These are phyloP conservation scores for Drosophila paramelanica DNA, from an alignment of 2,888 invertebrate genomes.

Conservation along the genomic window DNA sequence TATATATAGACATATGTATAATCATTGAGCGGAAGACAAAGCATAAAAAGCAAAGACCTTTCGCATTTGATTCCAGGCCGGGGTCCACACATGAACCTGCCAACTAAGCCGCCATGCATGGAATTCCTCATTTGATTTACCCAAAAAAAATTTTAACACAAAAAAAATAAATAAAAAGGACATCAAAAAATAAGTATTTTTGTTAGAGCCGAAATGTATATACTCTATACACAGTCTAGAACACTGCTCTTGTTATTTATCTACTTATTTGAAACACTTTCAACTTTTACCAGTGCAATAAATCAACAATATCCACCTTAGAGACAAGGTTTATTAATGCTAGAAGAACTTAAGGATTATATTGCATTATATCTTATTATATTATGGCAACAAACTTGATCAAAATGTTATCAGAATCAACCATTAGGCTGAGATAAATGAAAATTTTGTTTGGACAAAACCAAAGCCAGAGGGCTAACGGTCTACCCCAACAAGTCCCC, in stretches of 20 bases:
- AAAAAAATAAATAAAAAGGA: constrained; percentile 1
- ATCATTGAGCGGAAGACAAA: constrained; percentile 43
- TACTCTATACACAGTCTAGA: constrained; percentile 23
- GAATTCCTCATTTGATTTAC: constrained; percentile 70
- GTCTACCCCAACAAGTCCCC: constrained; percentile 42
- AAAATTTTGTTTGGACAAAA: constrained; percentile 16
- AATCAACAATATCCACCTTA: background rate
- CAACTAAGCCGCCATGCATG: constrained; percentile 60
- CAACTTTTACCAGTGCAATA: background rate
- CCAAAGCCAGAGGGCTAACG: background rate
- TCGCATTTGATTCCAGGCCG: constrained; percentile 8
- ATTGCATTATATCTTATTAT: background rate
- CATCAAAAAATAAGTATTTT: background rate
- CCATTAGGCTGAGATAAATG: constrained; percentile 17
- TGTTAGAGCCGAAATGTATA: constrained; percentile 18
- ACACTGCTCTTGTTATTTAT: background rate
- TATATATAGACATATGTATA: constrained; percentile 11
- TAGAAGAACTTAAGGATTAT: background rate
- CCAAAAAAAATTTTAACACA: constrained; percentile 14
- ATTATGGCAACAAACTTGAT: background rate
- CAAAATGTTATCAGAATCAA: constrained; percentile 7
- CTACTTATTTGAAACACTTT: background rate
- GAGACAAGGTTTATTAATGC: background rate
- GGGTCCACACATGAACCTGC: constrained; percentile 22
- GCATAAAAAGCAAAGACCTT: constrained; percentile 33